Conservation (phyloP, 2,797 vertebrate genomes). For the Hippocampus kuda region DNA sequence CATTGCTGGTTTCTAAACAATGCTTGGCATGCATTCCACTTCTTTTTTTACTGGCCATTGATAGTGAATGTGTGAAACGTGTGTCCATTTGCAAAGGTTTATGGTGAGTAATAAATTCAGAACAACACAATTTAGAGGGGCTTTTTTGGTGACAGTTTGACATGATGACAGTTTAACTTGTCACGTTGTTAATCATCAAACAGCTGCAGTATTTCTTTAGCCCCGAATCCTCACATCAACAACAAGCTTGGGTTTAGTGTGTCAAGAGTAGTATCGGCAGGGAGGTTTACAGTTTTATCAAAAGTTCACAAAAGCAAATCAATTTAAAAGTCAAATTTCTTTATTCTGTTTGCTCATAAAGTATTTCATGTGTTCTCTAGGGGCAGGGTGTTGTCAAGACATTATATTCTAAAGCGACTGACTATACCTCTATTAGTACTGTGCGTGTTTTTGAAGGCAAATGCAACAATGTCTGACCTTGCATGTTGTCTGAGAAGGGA, state of each 20-base stretch:
- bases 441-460: neutral
- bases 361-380: neutral
- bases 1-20: neutral
- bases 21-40: neutral
- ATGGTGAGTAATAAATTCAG: neutral
- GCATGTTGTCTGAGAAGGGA: constrained; percentile 3
- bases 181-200: neutral
- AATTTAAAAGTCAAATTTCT: too few species aligned
- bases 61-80: neutral
- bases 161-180: neutral
- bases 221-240: neutral
- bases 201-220: neutral
- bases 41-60: neutral
- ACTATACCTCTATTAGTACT: neutral
- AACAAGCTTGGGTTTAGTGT: neutral
- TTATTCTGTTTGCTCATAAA: neutral
- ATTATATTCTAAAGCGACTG: neutral
- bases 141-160: neutral
- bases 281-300: neutral
- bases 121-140: neutral
- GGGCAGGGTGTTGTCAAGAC: neutral
- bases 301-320: too few species aligned
- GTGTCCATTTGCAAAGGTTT: neutral
- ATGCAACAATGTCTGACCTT: constrained; percentile 34
- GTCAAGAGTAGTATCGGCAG: neutral